Evolutionary conservation across 2,797 vertebrate genomes (phyloP), one percentile per base, ranked within the genome.

Genomic region (Phylloscopus collybita): DNA sequence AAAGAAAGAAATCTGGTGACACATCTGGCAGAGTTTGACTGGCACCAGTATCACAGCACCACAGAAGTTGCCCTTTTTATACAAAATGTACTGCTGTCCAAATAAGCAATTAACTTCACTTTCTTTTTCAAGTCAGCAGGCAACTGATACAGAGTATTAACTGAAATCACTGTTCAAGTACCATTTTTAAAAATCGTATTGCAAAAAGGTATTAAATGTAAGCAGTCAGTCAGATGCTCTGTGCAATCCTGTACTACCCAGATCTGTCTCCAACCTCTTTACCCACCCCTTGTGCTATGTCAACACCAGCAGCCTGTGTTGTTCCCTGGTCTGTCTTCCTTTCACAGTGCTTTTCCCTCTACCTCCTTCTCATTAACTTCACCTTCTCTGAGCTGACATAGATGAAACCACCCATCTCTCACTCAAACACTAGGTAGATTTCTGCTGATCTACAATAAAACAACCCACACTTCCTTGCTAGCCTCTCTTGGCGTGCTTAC

Each of bases 71-170:
- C 50, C 89, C 78, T 76, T 85, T 90, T 86, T 23, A 60, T 64
- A 86, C 87, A 91, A 92, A 92, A 74, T 36, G 62, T 42, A 73
- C 23, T 61, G 93, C 85, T 88, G 73, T 64, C 86, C 85, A 71
- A 79, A 91, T 30, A 64, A 94, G 88, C 49, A 19, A 90, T 90
- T 89, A 96, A 95, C 80, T 95, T 91, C 22, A 59, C 70, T 78
- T 71, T 66, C 47, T 82, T 59, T 59, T 71, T 93, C 66, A 86
- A 93, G 89, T 32, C 59, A 59, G 59, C 76, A 81, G 78, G 73
- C 73, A 74, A 86, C 66, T 8, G 72, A 92, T 93, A 81, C 70
- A 90, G 73, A 15, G 8, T 73, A 57, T 88, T 71, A 76, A 91
- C 4, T 47, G 50, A 91, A 96, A 96, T 32, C 62, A 61, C 45